These are phyloP conservation scores for Motacilla alba DNA, from an alignment of 2,113 vertebrate genomes.

Conservation along the genomic window DNA sequence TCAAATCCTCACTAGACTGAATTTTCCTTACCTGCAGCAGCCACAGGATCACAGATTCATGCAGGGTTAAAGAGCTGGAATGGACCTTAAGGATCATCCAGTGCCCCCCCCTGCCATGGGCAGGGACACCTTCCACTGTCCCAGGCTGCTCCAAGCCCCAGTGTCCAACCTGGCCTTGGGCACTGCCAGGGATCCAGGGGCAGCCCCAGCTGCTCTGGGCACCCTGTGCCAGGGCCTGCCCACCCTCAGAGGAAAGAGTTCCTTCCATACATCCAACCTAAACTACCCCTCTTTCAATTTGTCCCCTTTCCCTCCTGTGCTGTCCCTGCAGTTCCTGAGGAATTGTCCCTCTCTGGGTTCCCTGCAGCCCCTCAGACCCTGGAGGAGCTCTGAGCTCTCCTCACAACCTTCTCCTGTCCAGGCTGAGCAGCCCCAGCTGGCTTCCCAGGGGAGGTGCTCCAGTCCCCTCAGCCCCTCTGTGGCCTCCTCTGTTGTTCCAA, in stretches of 20 bases:
- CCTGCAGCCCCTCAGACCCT: neutral
- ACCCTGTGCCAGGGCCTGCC: neutral
- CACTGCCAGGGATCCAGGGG: neutral
- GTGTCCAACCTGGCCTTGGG: rapidly evolving
- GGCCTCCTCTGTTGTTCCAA: neutral
- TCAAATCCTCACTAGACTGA: neutral
- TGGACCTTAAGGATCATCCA: rapidly evolving
- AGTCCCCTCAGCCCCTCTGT: neutral
- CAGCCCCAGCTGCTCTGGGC: neutral
- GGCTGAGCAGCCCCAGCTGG: neutral
- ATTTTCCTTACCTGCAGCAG: neutral
- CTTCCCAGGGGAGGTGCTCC: neutral
- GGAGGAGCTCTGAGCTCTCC: neutral
- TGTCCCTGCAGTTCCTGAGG: neutral
- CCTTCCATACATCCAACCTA: neutral
- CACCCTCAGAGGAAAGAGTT: neutral
- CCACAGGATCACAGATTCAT: neutral
- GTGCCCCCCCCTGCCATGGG: neutral
- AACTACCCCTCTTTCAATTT: neutral
- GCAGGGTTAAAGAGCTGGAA: neutral
- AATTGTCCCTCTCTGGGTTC: neutral
- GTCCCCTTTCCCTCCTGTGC: neutral
- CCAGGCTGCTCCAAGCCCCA: neutral
- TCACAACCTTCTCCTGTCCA: neutral
- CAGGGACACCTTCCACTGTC: neutral